Conservation (phyloP, 2,113 vertebrate species). For the Cebidichthys violaceus region DNA sequence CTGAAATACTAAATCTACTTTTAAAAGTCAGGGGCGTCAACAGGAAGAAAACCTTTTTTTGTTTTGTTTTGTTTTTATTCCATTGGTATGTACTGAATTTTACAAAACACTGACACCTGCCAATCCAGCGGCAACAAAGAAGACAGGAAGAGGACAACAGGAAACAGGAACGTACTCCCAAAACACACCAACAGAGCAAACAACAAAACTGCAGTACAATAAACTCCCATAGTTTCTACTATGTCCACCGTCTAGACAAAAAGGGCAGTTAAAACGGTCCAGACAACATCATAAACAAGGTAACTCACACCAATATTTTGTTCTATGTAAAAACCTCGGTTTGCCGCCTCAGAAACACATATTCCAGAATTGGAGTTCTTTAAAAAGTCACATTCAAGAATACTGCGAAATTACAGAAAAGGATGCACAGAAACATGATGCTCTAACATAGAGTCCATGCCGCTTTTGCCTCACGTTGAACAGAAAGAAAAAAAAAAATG, state of each 20-base stretch:
- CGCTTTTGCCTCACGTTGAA: conserved; percentile 43
- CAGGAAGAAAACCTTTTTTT: conserved; percentile 45
- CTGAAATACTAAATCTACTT: conserved; percentile 1
- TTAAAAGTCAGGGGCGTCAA: background rate
- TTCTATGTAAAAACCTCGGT: conserved; percentile 32
- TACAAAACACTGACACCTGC: conserved; percentile 88
- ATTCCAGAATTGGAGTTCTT: conserved; percentile 42
- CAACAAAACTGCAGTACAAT: conserved; percentile 34
- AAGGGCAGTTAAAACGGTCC: conserved; percentile 18
- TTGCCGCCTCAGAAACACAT: conserved; percentile 23
- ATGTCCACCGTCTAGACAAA: conserved; percentile 25
- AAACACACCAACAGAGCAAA: conserved; percentile 56
- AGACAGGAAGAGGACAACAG: conserved; percentile 64
- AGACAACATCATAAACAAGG: conserved; percentile 29
- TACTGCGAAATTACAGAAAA: conserved; percentile 24
- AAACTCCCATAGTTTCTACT: conserved; percentile 37
- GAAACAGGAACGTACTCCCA: conserved; percentile 74
- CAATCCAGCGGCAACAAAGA: conserved; percentile 87
- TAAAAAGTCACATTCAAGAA: conserved; percentile 59
- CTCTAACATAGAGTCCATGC: conserved; percentile 36
- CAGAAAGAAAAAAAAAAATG: conserved; percentile 24
- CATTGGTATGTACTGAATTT: conserved; percentile 84
- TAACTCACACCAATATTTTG: conserved; percentile 42
- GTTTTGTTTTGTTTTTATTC: conserved; percentile 72
- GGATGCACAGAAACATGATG: conserved; percentile 33